A percentile compares a stretch with the other conserved stretches of the same genome.
phyloP scores from a whole-genome alignment of 2,113 vertebrate species.

The Ammodramus savannarum region DNA sequence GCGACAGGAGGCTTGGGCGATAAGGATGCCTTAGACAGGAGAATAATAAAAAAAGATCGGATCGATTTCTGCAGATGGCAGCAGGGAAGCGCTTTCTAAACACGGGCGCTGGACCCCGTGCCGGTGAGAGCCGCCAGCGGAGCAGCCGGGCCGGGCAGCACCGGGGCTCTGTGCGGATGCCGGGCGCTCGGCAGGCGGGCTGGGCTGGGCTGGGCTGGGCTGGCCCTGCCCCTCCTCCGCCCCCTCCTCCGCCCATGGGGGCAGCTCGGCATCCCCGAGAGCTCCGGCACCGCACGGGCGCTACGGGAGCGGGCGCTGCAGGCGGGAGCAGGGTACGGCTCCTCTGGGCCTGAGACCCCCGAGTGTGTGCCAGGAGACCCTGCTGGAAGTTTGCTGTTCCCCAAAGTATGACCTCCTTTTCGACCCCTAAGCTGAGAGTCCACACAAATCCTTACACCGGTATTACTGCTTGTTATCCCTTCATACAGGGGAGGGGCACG shows the following conservation, averaged over 20 bases:
- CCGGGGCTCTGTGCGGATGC: background rate
- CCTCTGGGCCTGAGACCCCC: background rate
- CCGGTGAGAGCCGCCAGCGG: background rate
- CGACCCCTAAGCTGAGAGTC: background rate
- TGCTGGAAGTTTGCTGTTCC: background rate
- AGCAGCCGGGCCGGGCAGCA: background rate
- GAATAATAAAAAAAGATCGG: background rate
- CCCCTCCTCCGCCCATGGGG: background rate
- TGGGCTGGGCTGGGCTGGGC: background rate
- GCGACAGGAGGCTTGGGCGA: background rate
- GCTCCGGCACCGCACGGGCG: background rate
- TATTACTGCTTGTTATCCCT: background rate
- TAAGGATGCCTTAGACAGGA: conserved; percentile 41
- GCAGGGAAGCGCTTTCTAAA: conserved; percentile 41
- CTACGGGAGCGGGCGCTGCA: background rate
- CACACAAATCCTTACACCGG: background rate
- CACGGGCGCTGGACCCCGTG: background rate
- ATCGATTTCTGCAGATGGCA: conserved; percentile 63
- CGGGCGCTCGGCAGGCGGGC: background rate
- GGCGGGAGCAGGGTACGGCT: accelerated
- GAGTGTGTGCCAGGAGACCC: no score
- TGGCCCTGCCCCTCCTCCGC: background rate
- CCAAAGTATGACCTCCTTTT: background rate
- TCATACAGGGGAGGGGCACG: accelerated
- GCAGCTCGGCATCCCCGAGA: background rate